phyloP scores from a whole-genome alignment of 2,888 invertebrate genomes.

The Mylabris sibirica region DNA sequence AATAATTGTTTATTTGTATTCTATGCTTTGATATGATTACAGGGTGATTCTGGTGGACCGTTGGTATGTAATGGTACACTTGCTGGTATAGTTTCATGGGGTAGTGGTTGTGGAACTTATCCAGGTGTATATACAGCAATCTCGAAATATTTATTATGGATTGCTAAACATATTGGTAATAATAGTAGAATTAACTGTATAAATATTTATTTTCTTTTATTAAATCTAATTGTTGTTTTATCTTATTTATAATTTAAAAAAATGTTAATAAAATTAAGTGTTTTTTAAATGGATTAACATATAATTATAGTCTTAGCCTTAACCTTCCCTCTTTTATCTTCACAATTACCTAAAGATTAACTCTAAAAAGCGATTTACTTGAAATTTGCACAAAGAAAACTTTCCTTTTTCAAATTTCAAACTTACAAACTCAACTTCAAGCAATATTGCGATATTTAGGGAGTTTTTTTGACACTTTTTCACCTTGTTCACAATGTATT shows the following conservation, averaged over 20 bases:
- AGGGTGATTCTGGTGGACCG: slow-evolving; percentile 52
- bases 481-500: too few relatives aligned
- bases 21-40: slow-evolving; percentile 8
- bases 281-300: too few relatives aligned
- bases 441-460: too few relatives aligned
- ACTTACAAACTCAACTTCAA: too few relatives aligned
- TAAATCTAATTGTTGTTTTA: background rate
- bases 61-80: slow-evolving; percentile 42
- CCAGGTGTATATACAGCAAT: slow-evolving; percentile 48
- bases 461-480: too few relatives aligned
- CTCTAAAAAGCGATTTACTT: too few relatives aligned
- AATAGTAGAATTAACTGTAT: background rate
- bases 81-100: slow-evolving; percentile 47
- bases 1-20: background rate
- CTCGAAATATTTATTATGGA: slow-evolving; percentile 42
- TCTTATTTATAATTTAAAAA: background rate
- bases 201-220: background rate
- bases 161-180: slow-evolving; percentile 14
- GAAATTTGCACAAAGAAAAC: too few relatives aligned
- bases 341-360: too few relatives aligned
- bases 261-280: background rate
- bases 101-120: slow-evolving; percentile 44
- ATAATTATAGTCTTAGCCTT: too few relatives aligned
- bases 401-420: too few relatives aligned
- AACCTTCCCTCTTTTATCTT: too few relatives aligned